A percentile compares a stretch with the other conserved stretches of the same genome.
Evolutionary conservation across 2,113 vertebrate species (phyloP).

Genomic region (Galeopterus variegatus): DNA sequence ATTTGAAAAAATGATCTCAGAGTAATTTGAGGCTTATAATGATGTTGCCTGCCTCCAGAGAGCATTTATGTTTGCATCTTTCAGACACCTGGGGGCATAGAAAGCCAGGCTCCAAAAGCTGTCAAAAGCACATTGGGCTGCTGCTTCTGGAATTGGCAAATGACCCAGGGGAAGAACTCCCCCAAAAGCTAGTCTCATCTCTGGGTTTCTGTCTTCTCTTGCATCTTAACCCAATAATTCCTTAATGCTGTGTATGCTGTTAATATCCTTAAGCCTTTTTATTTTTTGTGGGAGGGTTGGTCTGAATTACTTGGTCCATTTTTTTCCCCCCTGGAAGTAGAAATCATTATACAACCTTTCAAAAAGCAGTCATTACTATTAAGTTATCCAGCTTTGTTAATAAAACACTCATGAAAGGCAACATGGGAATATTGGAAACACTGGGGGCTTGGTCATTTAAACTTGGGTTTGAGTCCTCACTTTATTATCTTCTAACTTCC

Average conservation of each 20-base stretch:
- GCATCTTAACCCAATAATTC: background rate
- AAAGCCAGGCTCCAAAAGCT: background rate
- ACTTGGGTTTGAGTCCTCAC: background rate
- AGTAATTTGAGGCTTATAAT: background rate
- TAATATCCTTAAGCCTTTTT: background rate
- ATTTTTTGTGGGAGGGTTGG: background rate
- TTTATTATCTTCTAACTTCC: background rate
- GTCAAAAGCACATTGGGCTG: background rate
- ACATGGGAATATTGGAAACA: background rate
- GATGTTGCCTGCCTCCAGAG: background rate
- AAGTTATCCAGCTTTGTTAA: background rate
- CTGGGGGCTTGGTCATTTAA: background rate
- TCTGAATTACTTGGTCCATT: conserved; percentile 6
- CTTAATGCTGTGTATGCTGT: background rate
- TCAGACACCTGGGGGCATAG: background rate
- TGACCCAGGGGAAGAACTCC: background rate
- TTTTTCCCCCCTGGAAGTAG: background rate
- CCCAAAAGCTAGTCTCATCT: background rate
- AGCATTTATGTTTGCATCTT: background rate
- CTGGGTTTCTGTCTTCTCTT: background rate
- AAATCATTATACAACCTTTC: background rate
- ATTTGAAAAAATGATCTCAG: background rate
- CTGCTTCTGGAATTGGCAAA: background rate
- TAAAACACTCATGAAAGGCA: background rate
- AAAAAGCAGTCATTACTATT: background rate